Conservation (phyloP, 1,140 invertebrate species). For the Rhynchophorus ferrugineus region DNA sequence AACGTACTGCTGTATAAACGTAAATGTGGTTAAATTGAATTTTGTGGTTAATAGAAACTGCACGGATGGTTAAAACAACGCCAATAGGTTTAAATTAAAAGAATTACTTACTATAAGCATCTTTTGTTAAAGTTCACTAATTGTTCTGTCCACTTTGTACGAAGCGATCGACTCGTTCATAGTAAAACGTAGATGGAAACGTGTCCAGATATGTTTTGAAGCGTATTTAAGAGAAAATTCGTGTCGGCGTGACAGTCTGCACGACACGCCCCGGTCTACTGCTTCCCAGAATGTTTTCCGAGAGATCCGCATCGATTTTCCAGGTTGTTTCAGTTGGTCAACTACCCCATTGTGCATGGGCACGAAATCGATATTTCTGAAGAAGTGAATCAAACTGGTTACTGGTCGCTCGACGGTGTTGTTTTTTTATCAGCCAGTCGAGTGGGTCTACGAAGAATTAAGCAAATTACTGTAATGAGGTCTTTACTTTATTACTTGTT, state of each 20-base stretch:
- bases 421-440: too few relatives aligned
- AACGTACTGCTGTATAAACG: too few relatives aligned
- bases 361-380: slow-evolving; percentile 17
- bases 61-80: too few relatives aligned
- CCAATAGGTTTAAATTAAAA: too few relatives aligned
- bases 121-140: slow-evolving; percentile 4
- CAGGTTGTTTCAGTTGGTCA: slow-evolving; percentile 26
- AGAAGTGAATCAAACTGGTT: too few relatives aligned
- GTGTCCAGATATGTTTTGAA: slow-evolving; percentile 9
- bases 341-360: slow-evolving; percentile 26
- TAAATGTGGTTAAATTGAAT: too few relatives aligned
- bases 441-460: too few relatives aligned
- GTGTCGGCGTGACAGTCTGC: slow-evolving; percentile 18
- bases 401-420: too few relatives aligned
- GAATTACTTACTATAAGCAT: slow-evolving; percentile 18
- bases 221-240: slow-evolving; percentile 13
- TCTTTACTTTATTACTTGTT: too few relatives aligned
- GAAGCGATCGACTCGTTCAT: too few relatives aligned
- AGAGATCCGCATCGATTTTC: slow-evolving; percentile 23
- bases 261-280: slow-evolving; percentile 33
- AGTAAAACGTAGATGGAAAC: slow-evolving; percentile 4
- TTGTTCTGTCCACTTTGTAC: slow-evolving; percentile 4
- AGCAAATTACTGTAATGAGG: too few relatives aligned
- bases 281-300: slow-evolving; percentile 26
- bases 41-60: too few relatives aligned